Percentiles rank a stretch among this genome's conserved stretches.
Conservation (phyloP, 2,113 vertebrate genomes). For the Bos taurus region DNA sequence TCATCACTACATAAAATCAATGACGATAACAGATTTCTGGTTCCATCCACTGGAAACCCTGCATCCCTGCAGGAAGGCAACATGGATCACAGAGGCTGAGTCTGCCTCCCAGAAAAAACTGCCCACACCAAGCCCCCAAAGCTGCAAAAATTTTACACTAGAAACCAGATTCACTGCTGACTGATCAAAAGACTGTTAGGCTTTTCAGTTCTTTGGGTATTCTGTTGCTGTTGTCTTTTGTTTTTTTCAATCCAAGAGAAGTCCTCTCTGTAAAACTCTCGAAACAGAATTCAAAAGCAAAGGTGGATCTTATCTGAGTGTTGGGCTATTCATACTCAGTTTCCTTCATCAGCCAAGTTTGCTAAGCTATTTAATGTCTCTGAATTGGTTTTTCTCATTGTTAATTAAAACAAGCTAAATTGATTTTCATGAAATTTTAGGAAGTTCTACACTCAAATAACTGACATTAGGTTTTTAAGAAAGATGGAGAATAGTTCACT, state of each 20-base stretch:
- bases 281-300: not conserved
- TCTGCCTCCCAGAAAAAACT: not conserved
- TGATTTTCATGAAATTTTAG: not conserved
- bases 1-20: not conserved
- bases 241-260: not conserved
- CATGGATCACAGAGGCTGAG: not conserved
- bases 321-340: not conserved
- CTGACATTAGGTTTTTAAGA: not conserved
- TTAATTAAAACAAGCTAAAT: constrained; percentile 20
- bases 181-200: not conserved
- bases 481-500: not conserved
- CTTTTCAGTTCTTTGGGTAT: not conserved
- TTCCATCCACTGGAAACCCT: not conserved
- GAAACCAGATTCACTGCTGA: not conserved
- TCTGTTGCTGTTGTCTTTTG: not conserved
- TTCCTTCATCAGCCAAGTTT: not conserved
- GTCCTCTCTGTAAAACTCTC: not conserved
- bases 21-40: not conserved
- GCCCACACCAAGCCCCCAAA: not conserved
- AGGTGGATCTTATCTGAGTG: not conserved
- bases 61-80: not conserved
- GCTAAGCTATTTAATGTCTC: not conserved
- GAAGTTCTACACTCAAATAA: not conserved
- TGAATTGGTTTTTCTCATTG: not conserved
- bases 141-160: not conserved